Evolutionary conservation across 1,140 invertebrate species (phyloP), one percentile per base, ranked within the genome.

Genomic region (Ceratina australensis): DNA sequence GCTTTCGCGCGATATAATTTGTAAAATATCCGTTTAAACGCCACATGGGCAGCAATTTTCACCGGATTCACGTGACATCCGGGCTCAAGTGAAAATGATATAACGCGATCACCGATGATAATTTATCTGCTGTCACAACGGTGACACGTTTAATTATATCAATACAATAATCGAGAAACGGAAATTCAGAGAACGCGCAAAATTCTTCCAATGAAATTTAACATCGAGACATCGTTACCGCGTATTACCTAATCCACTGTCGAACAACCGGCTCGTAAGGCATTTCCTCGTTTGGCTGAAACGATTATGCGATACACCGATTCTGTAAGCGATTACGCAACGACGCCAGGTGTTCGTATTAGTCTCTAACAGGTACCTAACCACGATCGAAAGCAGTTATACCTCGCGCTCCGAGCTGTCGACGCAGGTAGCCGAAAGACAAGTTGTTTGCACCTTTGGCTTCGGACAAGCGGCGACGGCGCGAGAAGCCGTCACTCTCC

Each of bases 401-500:
- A n/a, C 68, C 68, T 10, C 2, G 65, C 28, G 33, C 33, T 42
- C 22, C 22, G 18, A 57, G 42, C 50, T 24, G 28, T 67, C 52
- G 18, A 22, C 24, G 28, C 3, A 20, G 20, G 16, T 18, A 69
- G 42, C 20, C 47, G 47, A 69, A 69, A 33, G 73, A 49, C 67
- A 18, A 77, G 59, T 47, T 61, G 49, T 71, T 72, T 33, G 50
- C 49, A 49, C 28, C 33, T 69, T 71, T 7, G 28, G 22, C 10
- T 33, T 52, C 20, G 28, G 49, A 26, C 52, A 20, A 52, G 66
- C 59, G 12, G 20, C 33, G 54, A 56, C 59, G 12, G 20, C 33
- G 54, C 56, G 13, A 64, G 78, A 54, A 71, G 68, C 71, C 81
- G 57, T 74, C 67, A 74, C 59, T 63, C 59, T 63, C 59, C 56